These are phyloP conservation scores for Chloroceryle aenea DNA, from an alignment of 2,113 vertebrate species.

Conservation along the genomic window DNA sequence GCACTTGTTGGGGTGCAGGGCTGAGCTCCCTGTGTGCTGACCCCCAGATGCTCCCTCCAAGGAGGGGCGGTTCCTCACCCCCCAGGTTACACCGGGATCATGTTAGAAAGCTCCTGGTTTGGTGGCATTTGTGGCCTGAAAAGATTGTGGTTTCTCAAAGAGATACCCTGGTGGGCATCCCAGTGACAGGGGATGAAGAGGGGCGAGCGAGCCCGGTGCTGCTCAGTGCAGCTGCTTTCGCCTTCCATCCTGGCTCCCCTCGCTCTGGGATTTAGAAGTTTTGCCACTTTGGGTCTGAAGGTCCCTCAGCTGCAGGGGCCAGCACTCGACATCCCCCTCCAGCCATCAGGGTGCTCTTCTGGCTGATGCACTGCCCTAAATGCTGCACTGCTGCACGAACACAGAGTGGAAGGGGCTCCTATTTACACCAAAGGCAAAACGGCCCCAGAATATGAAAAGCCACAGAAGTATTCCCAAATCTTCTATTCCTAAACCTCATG, in stretches of 20 bases:
- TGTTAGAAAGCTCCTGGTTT: neutral
- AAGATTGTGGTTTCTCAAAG: neutral
- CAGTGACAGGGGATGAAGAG: neutral
- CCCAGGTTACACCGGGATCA: fast-evolving
- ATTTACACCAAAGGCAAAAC: neutral
- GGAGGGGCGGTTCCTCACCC: neutral
- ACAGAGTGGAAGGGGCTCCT: neutral
- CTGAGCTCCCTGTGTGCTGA: neutral
- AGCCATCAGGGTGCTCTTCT: neutral
- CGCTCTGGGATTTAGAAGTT: neutral
- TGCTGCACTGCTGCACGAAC: neutral
- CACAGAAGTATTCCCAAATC: neutral
- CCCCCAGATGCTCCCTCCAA: neutral
- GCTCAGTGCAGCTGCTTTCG: fast-evolving
- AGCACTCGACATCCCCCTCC: neutral
- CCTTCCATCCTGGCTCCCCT: no score
- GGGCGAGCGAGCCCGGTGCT: no score
- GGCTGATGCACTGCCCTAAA: neutral
- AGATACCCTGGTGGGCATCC: fast-evolving
- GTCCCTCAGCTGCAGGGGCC: neutral
- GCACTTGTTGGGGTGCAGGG: fast-evolving
- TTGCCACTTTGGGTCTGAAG: neutral
- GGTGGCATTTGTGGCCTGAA: neutral
- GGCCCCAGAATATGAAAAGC: neutral
- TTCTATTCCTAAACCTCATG: neutral